A percentile compares a stretch with the other conserved stretches of the same genome.
These are phyloP conservation scores for Netelia melanura DNA, from an alignment of 2,888 invertebrate genomes.

Conservation along the genomic window DNA sequence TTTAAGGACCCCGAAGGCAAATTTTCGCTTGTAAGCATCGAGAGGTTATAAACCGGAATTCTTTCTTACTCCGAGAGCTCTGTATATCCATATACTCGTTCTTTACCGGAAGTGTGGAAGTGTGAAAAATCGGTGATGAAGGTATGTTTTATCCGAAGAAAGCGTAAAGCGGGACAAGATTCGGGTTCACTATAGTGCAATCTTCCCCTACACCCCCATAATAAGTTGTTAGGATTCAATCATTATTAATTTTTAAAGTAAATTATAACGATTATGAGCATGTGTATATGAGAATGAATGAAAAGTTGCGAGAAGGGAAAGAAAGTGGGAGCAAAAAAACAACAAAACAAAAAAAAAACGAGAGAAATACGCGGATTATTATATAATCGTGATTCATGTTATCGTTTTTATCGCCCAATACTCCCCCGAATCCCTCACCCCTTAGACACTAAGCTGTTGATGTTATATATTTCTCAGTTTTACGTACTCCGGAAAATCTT, in stretches of 20 bases:
- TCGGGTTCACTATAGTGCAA: conserved; percentile 81
- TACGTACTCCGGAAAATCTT: conserved; percentile 73
- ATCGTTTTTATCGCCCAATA: conserved; percentile 80
- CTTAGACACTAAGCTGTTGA: conserved; percentile 83
- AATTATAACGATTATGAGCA: conserved; percentile 48
- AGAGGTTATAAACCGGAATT: background rate
- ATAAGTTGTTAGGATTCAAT: conserved; percentile 82
- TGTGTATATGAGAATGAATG: conserved; percentile 21
- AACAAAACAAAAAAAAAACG: conserved; percentile 14
- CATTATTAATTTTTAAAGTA: conserved; percentile 80
- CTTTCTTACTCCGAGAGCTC: background rate
- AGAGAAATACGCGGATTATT: conserved; percentile 69
- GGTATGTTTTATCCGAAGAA: conserved; percentile 2
- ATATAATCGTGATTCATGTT: conserved; percentile 84
- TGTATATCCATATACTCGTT: background rate
- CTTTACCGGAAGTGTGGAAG: conserved; percentile 39
- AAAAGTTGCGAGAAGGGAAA: background rate
- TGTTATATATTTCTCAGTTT: conserved; percentile 82
- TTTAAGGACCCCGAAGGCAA: conserved; percentile 41
- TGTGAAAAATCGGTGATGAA: conserved; percentile 23
- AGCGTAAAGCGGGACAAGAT: conserved; percentile 40
- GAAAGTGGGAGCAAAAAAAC: background rate
- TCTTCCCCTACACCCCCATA: conserved; percentile 76
- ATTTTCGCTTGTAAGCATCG: conserved; percentile 8
- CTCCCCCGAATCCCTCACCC: conserved; percentile 72